Conservation (phyloP, 2,113 vertebrate species). For the Nymphicus hollandicus region DNA sequence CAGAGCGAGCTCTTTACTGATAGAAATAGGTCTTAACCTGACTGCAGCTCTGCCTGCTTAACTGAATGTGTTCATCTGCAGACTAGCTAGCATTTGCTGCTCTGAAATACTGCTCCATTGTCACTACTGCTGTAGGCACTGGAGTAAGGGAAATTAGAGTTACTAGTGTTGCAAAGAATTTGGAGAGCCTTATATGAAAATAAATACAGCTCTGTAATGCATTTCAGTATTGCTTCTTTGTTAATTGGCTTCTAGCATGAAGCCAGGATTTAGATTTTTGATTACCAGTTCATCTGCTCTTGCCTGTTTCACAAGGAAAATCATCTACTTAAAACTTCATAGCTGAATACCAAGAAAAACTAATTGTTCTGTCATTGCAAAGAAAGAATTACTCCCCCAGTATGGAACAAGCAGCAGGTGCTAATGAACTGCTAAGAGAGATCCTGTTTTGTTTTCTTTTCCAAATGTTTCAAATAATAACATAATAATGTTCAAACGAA, state of each 20-base stretch:
- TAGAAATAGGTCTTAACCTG: neutral
- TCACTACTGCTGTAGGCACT: neutral
- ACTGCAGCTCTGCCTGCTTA: neutral
- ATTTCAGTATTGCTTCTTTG: neutral
- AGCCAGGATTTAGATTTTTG: neutral
- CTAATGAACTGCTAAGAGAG: neutral
- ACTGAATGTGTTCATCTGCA: neutral
- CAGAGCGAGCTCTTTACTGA: neutral
- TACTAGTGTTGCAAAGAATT: neutral
- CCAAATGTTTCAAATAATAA: neutral
- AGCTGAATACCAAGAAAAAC: neutral
- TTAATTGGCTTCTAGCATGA: neutral
- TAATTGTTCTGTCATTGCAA: neutral
- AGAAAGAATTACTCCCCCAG: neutral
- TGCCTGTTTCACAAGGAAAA: slow-evolving; percentile 12
- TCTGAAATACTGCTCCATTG: neutral
- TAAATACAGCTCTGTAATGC: neutral
- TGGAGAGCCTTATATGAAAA: neutral
- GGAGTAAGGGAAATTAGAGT: neutral
- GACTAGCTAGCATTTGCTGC: neutral
- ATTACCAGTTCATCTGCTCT: neutral
- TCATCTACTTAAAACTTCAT: neutral
- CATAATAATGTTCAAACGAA: neutral
- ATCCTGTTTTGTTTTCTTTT: neutral
- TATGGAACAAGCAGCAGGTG: neutral